Conservation (phyloP, 2,797 vertebrate genomes). For the Phoxinus dragarum region DNA sequence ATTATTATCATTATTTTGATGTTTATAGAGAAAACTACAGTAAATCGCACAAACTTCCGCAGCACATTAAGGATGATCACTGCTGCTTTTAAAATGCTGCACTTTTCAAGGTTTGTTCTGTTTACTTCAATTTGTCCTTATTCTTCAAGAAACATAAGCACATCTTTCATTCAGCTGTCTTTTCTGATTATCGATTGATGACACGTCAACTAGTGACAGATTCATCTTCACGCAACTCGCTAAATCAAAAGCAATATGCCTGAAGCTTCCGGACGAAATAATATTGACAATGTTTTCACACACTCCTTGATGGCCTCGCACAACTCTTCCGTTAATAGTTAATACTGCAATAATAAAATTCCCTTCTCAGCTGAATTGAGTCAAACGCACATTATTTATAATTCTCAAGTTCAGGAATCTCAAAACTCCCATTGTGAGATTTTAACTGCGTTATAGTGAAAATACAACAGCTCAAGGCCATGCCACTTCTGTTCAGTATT, state of each 20-base stretch:
- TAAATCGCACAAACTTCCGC: background rate
- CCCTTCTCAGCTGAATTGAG: background rate
- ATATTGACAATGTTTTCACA: background rate
- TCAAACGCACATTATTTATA: background rate
- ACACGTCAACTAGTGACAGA: background rate
- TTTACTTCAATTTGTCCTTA: background rate
- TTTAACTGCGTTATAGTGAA: background rate
- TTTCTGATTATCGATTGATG: conserved; percentile 17
- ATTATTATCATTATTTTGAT: background rate
- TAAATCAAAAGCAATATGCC: conserved; percentile 4
- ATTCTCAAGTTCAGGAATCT: background rate
- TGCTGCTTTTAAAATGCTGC: background rate
- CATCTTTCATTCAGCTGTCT: conserved; percentile 26
- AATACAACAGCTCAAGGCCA: conserved; percentile 41
- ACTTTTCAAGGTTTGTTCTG: background rate
- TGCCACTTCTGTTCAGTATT: conserved; percentile 5
- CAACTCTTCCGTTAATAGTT: background rate
- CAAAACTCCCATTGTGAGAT: background rate
- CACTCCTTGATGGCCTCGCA: background rate
- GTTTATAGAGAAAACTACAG: background rate
- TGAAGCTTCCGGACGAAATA: background rate
- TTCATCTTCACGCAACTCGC: background rate
- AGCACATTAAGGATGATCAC: background rate
- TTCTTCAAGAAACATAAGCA: background rate
- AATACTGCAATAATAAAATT: background rate